Percentiles rank a stretch among this genome's conserved stretches.
Conservation (phyloP, 2,797 vertebrate species). For the Sebastes matsubarae region DNA sequence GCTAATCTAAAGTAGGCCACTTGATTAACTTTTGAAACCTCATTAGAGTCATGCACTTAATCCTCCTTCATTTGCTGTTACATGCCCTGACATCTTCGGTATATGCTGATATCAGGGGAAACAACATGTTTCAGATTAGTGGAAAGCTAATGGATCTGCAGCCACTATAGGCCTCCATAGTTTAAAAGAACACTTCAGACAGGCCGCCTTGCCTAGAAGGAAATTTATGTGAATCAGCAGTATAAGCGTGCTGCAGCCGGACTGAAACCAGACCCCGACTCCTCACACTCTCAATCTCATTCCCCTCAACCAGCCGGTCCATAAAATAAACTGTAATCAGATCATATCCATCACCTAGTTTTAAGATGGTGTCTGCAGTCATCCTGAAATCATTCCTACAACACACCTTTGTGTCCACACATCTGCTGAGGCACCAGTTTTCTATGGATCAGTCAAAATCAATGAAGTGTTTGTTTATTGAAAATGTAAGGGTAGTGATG, state of each 20-base stretch:
- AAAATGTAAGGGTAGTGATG: not conserved
- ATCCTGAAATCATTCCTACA: conserved; percentile 19
- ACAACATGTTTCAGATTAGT: conserved; percentile 6
- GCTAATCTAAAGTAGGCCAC: not conserved
- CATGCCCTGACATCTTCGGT: not conserved
- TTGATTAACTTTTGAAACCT: not conserved
- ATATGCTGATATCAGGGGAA: not conserved
- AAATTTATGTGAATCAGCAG: conserved; percentile 74
- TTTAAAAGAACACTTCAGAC: conserved; percentile 43
- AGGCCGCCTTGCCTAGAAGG: conserved; percentile 18
- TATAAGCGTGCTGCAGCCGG: conserved; percentile 55
- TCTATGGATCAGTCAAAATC: not conserved
- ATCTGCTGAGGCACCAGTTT: conserved; percentile 3
- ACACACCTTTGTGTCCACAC: conserved; percentile 4
- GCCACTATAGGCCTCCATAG: not conserved
- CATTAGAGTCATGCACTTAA: not conserved
- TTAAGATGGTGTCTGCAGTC: conserved; percentile 44
- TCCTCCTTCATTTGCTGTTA: not conserved
- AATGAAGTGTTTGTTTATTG: not conserved
- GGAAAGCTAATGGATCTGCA: conserved; percentile 32
- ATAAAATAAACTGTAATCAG: conserved; percentile 53
- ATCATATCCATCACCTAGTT: conserved; percentile 53
- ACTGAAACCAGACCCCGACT: conserved; percentile 72
- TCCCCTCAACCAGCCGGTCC: conserved; percentile 53
- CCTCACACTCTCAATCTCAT: conserved; percentile 63